phyloP scores from a whole-genome alignment of 2,113 vertebrate species.

The Clupea harengus region DNA sequence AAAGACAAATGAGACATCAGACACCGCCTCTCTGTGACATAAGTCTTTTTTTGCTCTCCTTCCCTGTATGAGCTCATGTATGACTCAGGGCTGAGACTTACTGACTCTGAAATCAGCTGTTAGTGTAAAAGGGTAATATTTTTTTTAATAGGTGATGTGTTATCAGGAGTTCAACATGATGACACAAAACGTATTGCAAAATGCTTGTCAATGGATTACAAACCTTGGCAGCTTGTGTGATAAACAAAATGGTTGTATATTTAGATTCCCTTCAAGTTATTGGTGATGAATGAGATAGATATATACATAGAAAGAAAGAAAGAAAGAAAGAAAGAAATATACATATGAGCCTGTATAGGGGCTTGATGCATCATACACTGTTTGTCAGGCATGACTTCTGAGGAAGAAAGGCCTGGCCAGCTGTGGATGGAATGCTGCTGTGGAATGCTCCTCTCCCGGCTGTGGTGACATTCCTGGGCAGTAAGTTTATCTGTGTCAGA shows the following conservation, averaged over 20 bases:
- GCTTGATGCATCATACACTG: not conserved
- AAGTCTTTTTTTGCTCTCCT: not conserved
- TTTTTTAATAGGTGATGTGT: not conserved
- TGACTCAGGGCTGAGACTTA: not conserved
- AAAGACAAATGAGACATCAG: too few relatives aligned
- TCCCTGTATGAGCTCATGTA: not conserved
- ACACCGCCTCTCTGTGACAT: too few relatives aligned
- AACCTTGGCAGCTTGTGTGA: not conserved
- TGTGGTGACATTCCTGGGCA: conserved; percentile 14
- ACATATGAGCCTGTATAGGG: not conserved
- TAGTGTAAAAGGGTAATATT: not conserved
- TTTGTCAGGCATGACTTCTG: not conserved
- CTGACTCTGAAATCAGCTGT: not conserved
- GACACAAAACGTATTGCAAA: not conserved
- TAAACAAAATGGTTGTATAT: not conserved
- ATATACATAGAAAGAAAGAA: not conserved
- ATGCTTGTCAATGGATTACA: not conserved
- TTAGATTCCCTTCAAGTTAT: not conserved
- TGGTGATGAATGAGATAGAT: not conserved
- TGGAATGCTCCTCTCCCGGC: conserved; percentile 8
- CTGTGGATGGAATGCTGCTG: not conserved
- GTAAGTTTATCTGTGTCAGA: not conserved
- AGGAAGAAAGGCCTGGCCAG: not conserved
- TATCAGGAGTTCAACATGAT: not conserved
- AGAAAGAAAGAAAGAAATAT: not conserved